Conservation (phyloP, 1,140 invertebrate species). For the Musca domestica region DNA sequence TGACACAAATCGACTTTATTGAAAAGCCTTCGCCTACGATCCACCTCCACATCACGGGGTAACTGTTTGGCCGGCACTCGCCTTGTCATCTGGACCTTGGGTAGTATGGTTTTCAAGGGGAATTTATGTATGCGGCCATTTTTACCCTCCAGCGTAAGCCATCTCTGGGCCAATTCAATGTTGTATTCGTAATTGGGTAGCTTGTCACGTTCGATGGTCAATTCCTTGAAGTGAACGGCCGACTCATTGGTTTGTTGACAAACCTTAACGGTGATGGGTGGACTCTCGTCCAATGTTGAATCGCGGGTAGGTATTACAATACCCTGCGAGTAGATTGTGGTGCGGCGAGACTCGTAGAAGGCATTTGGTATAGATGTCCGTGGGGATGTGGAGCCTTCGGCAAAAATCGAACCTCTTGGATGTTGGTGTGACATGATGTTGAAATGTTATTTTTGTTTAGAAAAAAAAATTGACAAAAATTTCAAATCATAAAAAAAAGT, state of each 20-base stretch:
- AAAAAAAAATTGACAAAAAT: no score
- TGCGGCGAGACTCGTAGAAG: not conserved
- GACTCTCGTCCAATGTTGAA: not conserved
- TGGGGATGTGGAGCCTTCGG: not conserved
- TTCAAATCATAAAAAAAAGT: no score
- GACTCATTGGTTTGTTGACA: not conserved
- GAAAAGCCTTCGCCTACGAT: constrained; percentile 41
- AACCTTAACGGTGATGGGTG: not conserved
- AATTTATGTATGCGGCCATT: constrained; percentile 39
- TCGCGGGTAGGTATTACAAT: not conserved
- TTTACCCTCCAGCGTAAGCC: constrained; percentile 40
- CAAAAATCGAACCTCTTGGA: not conserved
- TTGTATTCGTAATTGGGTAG: constrained; percentile 24
- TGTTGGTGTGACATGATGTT: not conserved
- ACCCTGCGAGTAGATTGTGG: constrained; percentile 1
- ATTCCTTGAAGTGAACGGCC: not conserved
- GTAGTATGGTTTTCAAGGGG: constrained; percentile 44
- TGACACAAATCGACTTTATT: constrained; percentile 37
- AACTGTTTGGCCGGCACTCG: constrained; percentile 39
- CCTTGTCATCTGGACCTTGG: constrained; percentile 45
- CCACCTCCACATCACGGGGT: constrained; percentile 49
- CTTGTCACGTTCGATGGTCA: not conserved
- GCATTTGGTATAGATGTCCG: not conserved
- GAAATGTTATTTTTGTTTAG: not conserved
- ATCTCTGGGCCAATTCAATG: constrained; percentile 47